Evolutionary conservation across 2,888 invertebrate genomes (phyloP).

Genomic region (Diarsia brunnea): DNA sequence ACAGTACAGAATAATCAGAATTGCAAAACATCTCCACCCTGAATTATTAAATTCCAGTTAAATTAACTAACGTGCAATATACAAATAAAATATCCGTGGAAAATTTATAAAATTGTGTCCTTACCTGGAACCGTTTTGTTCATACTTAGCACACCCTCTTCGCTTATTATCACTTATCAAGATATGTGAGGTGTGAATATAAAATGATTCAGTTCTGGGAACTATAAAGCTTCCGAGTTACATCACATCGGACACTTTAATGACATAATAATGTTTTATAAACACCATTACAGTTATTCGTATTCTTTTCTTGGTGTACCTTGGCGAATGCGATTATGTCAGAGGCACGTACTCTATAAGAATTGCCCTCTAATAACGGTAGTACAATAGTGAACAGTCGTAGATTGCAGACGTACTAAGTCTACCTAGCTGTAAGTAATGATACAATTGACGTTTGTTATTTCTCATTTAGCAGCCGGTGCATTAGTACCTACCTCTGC

Average conservation of each 20-base stretch:
- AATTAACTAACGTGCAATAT: constrained; percentile 70
- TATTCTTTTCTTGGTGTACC: constrained; percentile 77
- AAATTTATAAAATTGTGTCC: constrained; percentile 69
- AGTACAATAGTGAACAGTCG: constrained; percentile 85
- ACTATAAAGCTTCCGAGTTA: constrained; percentile 69
- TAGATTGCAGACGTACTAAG: constrained; percentile 86
- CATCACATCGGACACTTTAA: constrained; percentile 68
- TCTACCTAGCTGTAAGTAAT: constrained; percentile 88
- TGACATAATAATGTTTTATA: constrained; percentile 69
- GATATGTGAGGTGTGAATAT: constrained; percentile 83
- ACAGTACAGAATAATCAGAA: constrained; percentile 79
- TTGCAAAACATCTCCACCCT: constrained; percentile 71
- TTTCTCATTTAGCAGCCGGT: constrained; percentile 75
- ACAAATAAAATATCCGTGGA: constrained; percentile 29
- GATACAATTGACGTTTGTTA: constrained; percentile 84
- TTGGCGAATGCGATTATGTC: constrained; percentile 83
- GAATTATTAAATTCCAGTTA: constrained; percentile 78
- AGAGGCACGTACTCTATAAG: constrained; percentile 85
- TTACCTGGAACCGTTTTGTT: constrained; percentile 81
- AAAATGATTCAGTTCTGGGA: constrained; percentile 76
- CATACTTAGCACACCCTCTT: constrained; percentile 68
- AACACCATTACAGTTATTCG: constrained; percentile 74
- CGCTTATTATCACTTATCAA: constrained; percentile 78
- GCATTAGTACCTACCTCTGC: constrained; percentile 63
- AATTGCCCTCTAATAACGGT: constrained; percentile 89